These are phyloP conservation scores for Drosophila novamexicana DNA, from an alignment of 1,140 invertebrate genomes.

Conservation along the genomic window DNA sequence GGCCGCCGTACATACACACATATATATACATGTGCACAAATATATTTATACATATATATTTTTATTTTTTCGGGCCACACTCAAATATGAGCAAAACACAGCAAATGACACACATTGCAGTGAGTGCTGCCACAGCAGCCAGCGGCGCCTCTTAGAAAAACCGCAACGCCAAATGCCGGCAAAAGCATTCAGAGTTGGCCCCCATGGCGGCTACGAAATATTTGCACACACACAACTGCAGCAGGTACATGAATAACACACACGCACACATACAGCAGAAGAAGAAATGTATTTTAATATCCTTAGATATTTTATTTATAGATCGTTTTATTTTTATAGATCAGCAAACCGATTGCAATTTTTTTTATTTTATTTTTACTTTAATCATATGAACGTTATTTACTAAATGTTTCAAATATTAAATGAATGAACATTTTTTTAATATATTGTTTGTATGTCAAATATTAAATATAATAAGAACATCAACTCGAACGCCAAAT, in stretches of 20 bases:
- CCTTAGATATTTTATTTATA: neutral
- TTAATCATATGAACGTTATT: too few relatives aligned
- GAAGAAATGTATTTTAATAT: neutral
- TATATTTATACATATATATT: slow-evolving; percentile 1
- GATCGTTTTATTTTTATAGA: neutral
- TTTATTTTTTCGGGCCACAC: slow-evolving; percentile 23
- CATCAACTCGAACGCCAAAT: too few relatives aligned
- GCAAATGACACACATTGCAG: slow-evolving; percentile 41
- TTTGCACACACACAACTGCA: slow-evolving; percentile 7
- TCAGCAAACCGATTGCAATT: neutral
- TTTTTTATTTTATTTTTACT: too few relatives aligned
- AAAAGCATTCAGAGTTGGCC: slow-evolving; percentile 43
- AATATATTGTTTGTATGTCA: too few relatives aligned
- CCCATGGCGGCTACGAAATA: slow-evolving; percentile 66
- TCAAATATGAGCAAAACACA: slow-evolving; percentile 43
- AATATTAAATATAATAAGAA: too few relatives aligned
- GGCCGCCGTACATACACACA: neutral
- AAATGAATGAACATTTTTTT: too few relatives aligned
- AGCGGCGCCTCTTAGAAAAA: slow-evolving; percentile 31
- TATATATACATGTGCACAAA: neutral
- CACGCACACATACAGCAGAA: too few relatives aligned
- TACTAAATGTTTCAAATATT: too few relatives aligned
- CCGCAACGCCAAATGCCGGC: slow-evolving; percentile 47
- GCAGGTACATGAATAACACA: slow-evolving; percentile 9
- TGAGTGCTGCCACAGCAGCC: slow-evolving; percentile 6